phyloP scores from a whole-genome alignment of 2,797 vertebrate genomes.

The Tauraco hartlaubi region DNA sequence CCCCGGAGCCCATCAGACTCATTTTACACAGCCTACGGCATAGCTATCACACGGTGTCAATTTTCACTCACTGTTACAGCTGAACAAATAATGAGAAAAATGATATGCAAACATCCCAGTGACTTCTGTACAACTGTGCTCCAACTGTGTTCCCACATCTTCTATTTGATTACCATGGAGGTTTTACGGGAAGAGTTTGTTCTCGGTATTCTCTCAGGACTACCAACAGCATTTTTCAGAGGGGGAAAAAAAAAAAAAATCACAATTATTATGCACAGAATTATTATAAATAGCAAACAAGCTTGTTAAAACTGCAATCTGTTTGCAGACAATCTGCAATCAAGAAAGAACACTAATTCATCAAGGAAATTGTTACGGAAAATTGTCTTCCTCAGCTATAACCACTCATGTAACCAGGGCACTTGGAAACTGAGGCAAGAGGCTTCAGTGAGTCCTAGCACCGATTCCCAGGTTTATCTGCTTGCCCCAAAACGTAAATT shows the following conservation, averaged over 20 bases:
- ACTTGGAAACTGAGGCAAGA: background rate
- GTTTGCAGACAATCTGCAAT: conserved; percentile 58
- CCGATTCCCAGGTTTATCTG: background rate
- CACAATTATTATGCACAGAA: background rate
- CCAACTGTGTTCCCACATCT: background rate
- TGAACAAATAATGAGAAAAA: conserved; percentile 42
- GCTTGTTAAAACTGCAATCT: background rate
- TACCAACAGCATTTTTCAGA: background rate
- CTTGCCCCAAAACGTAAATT: background rate
- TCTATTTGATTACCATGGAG: background rate
- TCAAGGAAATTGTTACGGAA: background rate
- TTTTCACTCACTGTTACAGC: background rate
- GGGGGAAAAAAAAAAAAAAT: background rate
- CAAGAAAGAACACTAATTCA: conserved; percentile 6
- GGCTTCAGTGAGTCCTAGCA: background rate
- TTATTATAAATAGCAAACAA: background rate
- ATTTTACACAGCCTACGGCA: background rate
- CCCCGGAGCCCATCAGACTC: background rate
- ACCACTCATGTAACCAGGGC: background rate
- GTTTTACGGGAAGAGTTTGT: background rate
- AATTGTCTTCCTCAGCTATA: background rate
- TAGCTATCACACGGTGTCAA: background rate
- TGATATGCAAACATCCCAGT: background rate
- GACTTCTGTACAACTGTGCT: background rate
- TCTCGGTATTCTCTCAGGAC: background rate